Conservation (phyloP, 2,113 vertebrate species). For the Syngnathus typhle region DNA sequence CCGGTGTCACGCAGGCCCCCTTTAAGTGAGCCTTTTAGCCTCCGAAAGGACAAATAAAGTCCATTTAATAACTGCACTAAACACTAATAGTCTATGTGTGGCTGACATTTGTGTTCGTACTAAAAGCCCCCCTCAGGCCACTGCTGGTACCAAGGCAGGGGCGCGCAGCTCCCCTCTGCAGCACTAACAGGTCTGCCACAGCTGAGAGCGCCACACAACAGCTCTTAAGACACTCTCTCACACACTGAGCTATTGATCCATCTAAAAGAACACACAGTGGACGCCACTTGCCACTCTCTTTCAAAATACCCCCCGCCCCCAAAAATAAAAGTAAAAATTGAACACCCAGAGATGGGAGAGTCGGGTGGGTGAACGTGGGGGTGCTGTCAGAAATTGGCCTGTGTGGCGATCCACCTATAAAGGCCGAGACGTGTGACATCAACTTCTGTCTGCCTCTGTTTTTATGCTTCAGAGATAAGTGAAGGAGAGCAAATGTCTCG, state of each 20-base stretch:
- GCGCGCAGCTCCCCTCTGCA: constrained; percentile 69
- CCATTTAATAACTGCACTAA: constrained; percentile 80
- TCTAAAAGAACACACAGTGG: constrained; percentile 77
- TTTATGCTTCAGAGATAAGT: constrained; percentile 16
- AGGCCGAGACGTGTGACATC: constrained; percentile 21
- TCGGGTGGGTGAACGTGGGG: constrained; percentile 19
- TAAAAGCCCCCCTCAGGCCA: constrained; percentile 80
- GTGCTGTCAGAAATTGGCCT: constrained; percentile 30
- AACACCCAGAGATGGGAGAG: constrained; percentile 28
- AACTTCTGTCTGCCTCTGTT: constrained; percentile 32
- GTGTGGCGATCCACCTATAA: constrained; percentile 34
- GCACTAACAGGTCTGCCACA: constrained; percentile 82
- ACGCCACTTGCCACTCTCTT: constrained; percentile 70
- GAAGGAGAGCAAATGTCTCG: constrained; percentile 7
- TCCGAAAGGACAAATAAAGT: constrained; percentile 82
- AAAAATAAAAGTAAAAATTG: constrained; percentile 18
- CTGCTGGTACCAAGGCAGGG: constrained; percentile 72
- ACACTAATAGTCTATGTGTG: constrained; percentile 73
- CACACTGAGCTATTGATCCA: constrained; percentile 83
- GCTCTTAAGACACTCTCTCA: constrained; percentile 88
- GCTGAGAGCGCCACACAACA: constrained; percentile 77
- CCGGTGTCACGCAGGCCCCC: constrained; percentile 71
- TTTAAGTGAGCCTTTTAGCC: constrained; percentile 76
- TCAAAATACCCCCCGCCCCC: constrained; percentile 60
- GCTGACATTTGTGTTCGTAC: constrained; percentile 81